A percentile compares a stretch with the other conserved stretches of the same genome.
Conservation (phyloP, 1,140 invertebrate species). For the Bombus cullumanus region DNA sequence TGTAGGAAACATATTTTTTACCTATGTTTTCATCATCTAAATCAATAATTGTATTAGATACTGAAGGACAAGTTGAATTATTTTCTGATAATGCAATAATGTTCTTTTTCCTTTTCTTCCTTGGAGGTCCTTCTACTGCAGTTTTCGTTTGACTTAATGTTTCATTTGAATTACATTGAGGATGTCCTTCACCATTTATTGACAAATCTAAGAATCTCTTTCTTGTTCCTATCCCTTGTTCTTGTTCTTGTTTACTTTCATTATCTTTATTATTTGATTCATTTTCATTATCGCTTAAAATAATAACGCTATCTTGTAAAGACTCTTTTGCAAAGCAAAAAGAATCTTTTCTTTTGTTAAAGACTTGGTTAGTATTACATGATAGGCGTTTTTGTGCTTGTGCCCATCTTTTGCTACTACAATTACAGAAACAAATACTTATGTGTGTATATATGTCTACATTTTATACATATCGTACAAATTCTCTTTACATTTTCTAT, state of each 20-base stretch:
- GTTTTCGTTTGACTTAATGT: background rate
- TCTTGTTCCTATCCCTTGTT: too few species aligned
- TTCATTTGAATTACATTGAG: background rate
- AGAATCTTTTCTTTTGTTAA: background rate
- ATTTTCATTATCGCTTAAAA: constrained; percentile 59
- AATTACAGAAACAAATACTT: background rate
- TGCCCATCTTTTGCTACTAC: background rate
- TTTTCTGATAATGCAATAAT: constrained; percentile 9
- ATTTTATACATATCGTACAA: background rate
- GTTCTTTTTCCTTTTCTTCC: background rate
- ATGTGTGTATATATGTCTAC: background rate
- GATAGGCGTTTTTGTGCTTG: background rate
- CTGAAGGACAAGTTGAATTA: constrained; percentile 2
- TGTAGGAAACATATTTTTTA: constrained; percentile 1
- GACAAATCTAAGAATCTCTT: background rate
- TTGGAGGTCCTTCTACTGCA: background rate
- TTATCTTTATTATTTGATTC: constrained; percentile 7
- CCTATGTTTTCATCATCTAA: constrained; percentile 36
- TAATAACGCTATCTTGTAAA: constrained; percentile 50
- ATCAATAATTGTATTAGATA: constrained; percentile 12
- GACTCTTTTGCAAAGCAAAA: background rate
- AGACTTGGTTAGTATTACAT: too few species aligned
- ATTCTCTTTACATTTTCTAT: background rate
- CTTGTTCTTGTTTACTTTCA: background rate
- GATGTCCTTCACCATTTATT: background rate